Evolutionary conservation across 1,140 invertebrate species (phyloP).

Genomic region (Cydia amplana): DNA sequence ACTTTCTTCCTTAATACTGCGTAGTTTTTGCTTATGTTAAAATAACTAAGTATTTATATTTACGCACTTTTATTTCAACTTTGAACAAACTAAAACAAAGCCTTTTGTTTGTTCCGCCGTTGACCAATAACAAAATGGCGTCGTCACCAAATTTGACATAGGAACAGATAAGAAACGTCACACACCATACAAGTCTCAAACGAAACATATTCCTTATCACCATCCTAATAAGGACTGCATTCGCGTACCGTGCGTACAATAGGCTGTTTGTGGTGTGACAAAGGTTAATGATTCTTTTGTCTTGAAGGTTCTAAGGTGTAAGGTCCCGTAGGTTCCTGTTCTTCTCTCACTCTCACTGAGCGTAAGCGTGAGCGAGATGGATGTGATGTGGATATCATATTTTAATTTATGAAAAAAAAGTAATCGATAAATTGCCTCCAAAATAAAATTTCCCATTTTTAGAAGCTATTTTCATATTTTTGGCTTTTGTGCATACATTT

Average conservation of each 20-base stretch:
- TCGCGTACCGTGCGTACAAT: conserved; percentile 35
- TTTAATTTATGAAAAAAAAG: too few relatives aligned
- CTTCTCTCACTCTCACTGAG: too few relatives aligned
- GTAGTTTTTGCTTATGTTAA: too few relatives aligned
- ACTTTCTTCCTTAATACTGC: too few relatives aligned
- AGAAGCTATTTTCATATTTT: too few relatives aligned
- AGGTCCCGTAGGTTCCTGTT: neutral
- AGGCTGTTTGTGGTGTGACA: conserved; percentile 41
- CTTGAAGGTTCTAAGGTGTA: neutral
- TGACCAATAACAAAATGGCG: neutral
- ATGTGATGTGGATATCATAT: too few relatives aligned
- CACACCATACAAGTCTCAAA: neutral
- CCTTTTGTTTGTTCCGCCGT: conserved; percentile 4
- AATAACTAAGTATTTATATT: too few relatives aligned
- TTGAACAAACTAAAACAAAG: conserved; percentile 3
- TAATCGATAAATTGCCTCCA: too few relatives aligned
- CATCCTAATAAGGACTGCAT: conserved; percentile 9
- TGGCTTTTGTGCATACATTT: too few relatives aligned
- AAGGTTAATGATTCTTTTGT: conserved; percentile 54
- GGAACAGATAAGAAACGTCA: conserved; percentile 21
- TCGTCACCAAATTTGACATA: conserved; percentile 6
- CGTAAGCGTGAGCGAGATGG: too few relatives aligned
- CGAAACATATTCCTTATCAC: neutral
- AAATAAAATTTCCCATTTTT: too few relatives aligned
- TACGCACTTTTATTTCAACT: neutral